Conservation (phyloP, 2,797 vertebrate genomes). For the Sebastes matsubarae region DNA sequence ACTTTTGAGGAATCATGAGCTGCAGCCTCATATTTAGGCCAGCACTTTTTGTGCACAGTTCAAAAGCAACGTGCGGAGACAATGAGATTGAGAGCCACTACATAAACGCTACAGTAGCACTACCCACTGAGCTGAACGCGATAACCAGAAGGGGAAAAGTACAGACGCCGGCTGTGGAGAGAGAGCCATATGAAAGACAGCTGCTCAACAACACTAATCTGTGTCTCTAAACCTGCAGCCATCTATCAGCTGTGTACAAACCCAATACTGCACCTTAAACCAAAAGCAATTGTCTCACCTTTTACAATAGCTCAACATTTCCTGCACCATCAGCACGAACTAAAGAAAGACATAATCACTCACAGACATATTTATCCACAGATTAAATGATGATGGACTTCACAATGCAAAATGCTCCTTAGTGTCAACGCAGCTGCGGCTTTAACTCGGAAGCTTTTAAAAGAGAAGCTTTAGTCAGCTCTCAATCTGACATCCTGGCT, state of each 20-base stretch:
- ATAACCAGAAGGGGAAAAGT: constrained; percentile 36
- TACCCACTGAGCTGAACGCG: constrained; percentile 51
- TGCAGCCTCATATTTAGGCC: constrained; percentile 29
- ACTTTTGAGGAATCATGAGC: constrained; percentile 47
- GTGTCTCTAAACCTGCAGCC: constrained; percentile 51
- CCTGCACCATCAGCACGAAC: constrained; percentile 64
- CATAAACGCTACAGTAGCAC: constrained; percentile 17
- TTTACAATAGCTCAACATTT: constrained; percentile 50
- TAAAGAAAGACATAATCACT: constrained; percentile 67
- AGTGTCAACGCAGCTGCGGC: constrained; percentile 60
- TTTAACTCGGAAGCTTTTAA: constrained; percentile 58
- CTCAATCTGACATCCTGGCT: constrained; percentile 57
- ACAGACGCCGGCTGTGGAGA: neutral
- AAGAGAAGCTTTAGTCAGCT: constrained; percentile 64
- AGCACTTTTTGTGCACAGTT: constrained; percentile 5
- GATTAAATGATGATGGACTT: constrained; percentile 79
- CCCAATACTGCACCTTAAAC: constrained; percentile 47
- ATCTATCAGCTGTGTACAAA: constrained; percentile 24
- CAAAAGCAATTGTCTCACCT: constrained; percentile 42
- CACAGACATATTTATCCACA: constrained; percentile 71
- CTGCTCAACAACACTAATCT: constrained; percentile 52
- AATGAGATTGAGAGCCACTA: constrained; percentile 30
- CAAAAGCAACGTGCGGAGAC: constrained; percentile 35
- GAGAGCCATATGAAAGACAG: constrained; percentile 29
- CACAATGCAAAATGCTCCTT: constrained; percentile 64